Conservation (phyloP, 1,140 invertebrate species). For the Elymnias hypermnestra region DNA sequence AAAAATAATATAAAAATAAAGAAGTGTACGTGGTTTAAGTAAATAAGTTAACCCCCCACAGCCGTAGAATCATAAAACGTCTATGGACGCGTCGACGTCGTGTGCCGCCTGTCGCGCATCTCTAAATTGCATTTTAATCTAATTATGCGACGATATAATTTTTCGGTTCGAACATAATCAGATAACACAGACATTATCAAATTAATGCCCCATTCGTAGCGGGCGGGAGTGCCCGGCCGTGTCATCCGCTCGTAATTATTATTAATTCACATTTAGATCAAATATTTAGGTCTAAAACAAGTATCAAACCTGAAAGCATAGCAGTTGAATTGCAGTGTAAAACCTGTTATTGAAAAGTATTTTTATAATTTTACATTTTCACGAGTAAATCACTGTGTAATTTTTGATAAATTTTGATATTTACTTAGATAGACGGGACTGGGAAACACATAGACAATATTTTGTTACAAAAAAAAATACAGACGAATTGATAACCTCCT, state of each 20-base stretch:
- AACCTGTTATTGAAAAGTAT: too few relatives aligned
- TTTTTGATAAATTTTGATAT: neutral
- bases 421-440: neutral
- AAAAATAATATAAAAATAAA: too few relatives aligned
- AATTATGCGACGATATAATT: conserved; percentile 72
- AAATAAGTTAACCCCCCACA: conserved; percentile 4
- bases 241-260: conserved; percentile 25
- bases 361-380: too few relatives aligned
- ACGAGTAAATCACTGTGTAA: too few relatives aligned
- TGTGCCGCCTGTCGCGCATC: conserved; percentile 55
- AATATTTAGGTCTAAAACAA: too few relatives aligned
- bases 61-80: conserved; percentile 14
- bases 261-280: too few relatives aligned
- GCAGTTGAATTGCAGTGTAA: too few relatives aligned
- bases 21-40: neutral
- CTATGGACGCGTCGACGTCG: conserved; percentile 21
- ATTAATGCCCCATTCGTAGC: conserved; percentile 52
- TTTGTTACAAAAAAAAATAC: neutral
- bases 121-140: conserved; percentile 74
- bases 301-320: too few relatives aligned
- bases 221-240: conserved; percentile 45
- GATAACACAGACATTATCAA: conserved; percentile 65
- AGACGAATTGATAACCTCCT: too few relatives aligned
- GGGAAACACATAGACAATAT: too few relatives aligned
- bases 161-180: conserved; percentile 69